phyloP scores from a whole-genome alignment of 2,888 invertebrate genomes.

The Taenaris catops region DNA sequence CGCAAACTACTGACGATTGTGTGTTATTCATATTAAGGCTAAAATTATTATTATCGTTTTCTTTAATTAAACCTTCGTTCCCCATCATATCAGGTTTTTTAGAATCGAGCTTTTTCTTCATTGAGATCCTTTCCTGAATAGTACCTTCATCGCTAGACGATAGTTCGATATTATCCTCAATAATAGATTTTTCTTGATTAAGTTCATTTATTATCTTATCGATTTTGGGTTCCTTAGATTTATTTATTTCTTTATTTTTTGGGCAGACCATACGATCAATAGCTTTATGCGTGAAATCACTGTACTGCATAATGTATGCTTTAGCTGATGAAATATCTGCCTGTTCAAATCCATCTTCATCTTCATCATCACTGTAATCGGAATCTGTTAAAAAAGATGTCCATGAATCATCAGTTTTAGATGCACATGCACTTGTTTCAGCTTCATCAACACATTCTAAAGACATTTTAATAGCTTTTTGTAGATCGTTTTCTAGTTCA shows the following conservation, averaged over 20 bases:
- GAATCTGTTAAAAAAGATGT: conserved; percentile 59
- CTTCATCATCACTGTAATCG: conserved; percentile 57
- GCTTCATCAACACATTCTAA: conserved; percentile 61
- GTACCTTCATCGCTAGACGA: conserved; percentile 41
- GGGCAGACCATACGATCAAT: conserved; percentile 78
- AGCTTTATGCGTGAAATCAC: conserved; percentile 85
- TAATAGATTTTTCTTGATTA: conserved; percentile 51
- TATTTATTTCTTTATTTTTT: conserved; percentile 36
- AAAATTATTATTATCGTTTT: conserved; percentile 5
- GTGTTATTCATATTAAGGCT: conserved; percentile 29
- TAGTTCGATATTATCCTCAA: conserved; percentile 49
- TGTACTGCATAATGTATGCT: conserved; percentile 87
- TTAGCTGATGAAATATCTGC: conserved; percentile 81
- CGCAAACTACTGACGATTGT: conserved; percentile 44
- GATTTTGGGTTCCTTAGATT: conserved; percentile 37
- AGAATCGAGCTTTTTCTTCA: too few relatives aligned
- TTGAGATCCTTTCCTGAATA: conserved; percentile 30
- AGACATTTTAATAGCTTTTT: conserved; percentile 81
- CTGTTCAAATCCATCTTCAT: conserved; percentile 54
- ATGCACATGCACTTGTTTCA: conserved; percentile 40
- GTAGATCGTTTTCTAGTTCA: conserved; percentile 76
- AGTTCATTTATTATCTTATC: conserved; percentile 57
- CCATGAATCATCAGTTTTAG: conserved; percentile 69
- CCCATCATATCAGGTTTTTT: conserved; percentile 25
- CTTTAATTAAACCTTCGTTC: too few relatives aligned